These are phyloP conservation scores for Galago senegalensis DNA, from an alignment of 2,797 vertebrate species.

Conservation along the genomic window DNA sequence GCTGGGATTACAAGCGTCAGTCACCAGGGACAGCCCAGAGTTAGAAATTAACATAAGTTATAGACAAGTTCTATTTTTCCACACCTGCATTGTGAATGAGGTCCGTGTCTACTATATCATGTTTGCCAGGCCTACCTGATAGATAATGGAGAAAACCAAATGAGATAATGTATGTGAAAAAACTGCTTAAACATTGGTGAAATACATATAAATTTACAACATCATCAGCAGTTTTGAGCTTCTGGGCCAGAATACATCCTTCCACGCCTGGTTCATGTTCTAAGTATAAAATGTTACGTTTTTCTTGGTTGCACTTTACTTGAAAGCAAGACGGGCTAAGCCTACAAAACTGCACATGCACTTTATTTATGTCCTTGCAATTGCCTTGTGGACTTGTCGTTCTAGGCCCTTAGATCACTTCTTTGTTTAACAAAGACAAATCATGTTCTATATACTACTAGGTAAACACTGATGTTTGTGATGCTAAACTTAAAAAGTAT, in stretches of 20 bases:
- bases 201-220: not conserved
- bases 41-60: slow-evolving; percentile 15
- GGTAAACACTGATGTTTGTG: slow-evolving; percentile 36
- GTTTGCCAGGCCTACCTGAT: not conserved
- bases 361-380: not conserved
- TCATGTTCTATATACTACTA: not conserved
- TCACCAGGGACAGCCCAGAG: not conserved
- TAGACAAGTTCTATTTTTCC: not conserved
- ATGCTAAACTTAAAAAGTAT: slow-evolving; percentile 61
- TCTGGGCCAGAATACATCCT: not conserved
- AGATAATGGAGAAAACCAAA: not conserved
- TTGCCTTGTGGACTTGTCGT: not conserved
- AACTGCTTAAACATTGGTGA: not conserved
- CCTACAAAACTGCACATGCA: not conserved
- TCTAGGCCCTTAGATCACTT: not conserved
- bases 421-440: slow-evolving; percentile 43
- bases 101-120: accelerated
- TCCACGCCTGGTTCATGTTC: not conserved
- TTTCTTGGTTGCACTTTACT: not conserved
- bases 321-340: not conserved
- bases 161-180: not conserved
- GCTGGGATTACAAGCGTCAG: not conserved
- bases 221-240: not conserved
- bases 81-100: not conserved
- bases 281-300: not conserved